Conservation (phyloP, 92 coral and sea anemone species). For the Galaxea fascicularis region DNA sequence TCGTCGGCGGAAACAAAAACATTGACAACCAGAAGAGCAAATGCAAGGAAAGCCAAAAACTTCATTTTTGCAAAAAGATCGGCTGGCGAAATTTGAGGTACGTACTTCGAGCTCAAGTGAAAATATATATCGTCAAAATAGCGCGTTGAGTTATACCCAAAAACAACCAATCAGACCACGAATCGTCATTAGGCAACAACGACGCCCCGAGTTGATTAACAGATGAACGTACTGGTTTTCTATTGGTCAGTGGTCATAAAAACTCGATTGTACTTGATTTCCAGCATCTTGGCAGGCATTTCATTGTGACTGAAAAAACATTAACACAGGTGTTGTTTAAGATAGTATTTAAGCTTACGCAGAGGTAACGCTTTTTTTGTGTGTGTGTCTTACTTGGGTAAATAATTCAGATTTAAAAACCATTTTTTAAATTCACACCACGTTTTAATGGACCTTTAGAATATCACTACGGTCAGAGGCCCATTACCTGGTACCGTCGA, state of each 20-base stretch:
- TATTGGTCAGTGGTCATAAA: background rate
- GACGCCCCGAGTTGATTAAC: background rate
- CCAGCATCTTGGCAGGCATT: background rate
- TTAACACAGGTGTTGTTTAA: conserved; percentile 7
- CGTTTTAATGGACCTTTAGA: too few species aligned
- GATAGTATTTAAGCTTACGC: background rate
- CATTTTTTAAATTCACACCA: too few species aligned
- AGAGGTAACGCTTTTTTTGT: background rate
- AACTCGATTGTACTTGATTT: background rate
- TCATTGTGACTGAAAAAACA: background rate
- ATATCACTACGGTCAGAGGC: too few species aligned
- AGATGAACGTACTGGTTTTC: background rate
- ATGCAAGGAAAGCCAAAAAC: conserved; percentile 3
- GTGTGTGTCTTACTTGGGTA: too few species aligned
- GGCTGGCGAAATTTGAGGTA: background rate
- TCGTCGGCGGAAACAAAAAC: conserved; percentile 23
- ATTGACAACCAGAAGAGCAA: conserved; percentile 7
- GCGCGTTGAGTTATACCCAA: background rate
- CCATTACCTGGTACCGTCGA: too few species aligned
- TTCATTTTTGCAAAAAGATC: conserved; percentile 15
- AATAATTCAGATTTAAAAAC: too few species aligned
- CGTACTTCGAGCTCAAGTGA: background rate
- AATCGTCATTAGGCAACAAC: background rate
- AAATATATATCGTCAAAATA: too few species aligned
- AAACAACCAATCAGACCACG: conserved; percentile 13